Evolutionary conservation across 2,888 invertebrate genomes (phyloP).

Genomic region (Pyrrhia umbra): DNA sequence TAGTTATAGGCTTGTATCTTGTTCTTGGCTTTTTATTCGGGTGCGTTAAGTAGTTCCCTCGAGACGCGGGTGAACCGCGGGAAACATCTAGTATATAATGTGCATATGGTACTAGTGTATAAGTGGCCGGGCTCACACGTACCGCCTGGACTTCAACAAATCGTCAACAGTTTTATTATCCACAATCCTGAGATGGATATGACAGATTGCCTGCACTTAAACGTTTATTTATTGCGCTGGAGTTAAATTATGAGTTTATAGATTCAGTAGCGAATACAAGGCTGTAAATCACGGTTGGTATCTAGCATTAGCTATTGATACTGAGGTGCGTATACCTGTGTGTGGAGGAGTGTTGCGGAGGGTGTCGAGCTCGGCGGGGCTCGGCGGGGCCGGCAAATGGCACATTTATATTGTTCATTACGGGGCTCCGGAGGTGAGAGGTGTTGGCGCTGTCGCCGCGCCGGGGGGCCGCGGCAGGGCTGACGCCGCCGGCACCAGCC

Average conservation of each 20-base stretch:
- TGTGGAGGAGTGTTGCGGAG: constrained; percentile 49
- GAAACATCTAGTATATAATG: too few relatives aligned
- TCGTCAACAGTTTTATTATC: constrained; percentile 60
- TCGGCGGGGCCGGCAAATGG: constrained; percentile 74
- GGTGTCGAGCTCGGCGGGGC: constrained; percentile 42
- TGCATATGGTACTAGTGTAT: too few relatives aligned
- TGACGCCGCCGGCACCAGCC: constrained; percentile 57
- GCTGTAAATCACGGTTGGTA: constrained; percentile 57
- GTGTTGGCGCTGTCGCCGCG: constrained; percentile 84
- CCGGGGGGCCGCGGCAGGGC: constrained; percentile 80
- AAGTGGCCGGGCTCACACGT: constrained; percentile 25
- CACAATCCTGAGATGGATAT: constrained; percentile 60
- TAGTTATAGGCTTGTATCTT: too few relatives aligned
- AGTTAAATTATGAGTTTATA: constrained; percentile 64
- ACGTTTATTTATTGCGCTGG: constrained; percentile 60
- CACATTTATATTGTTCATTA: constrained; percentile 89
- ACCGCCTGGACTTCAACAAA: constrained; percentile 54
- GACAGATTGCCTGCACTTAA: constrained; percentile 64
- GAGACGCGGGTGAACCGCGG: too few relatives aligned
- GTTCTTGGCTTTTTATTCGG: too few relatives aligned
- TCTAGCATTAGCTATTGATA: constrained; percentile 41
- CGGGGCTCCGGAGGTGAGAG: constrained; percentile 86
- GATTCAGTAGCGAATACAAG: constrained; percentile 65
- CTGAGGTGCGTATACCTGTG: constrained; percentile 31
- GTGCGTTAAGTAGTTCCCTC: too few relatives aligned